phyloP scores from a whole-genome alignment of 2,888 invertebrate species.

The Sinhomidia bicolor region DNA sequence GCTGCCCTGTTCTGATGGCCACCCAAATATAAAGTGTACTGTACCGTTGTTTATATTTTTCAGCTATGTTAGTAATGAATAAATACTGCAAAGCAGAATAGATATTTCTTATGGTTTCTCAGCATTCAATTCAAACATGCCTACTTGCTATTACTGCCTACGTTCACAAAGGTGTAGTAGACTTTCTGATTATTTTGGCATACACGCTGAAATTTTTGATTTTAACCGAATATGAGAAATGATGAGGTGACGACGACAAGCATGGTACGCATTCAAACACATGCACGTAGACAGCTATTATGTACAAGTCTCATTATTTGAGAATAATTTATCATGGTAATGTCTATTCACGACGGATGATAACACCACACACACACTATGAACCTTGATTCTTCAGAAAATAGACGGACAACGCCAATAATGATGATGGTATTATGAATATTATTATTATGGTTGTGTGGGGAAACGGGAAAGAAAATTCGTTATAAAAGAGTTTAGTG shows the following conservation, averaged over 20 bases:
- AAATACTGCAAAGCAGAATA: too few relatives aligned
- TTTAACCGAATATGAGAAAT: not conserved
- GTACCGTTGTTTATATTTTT: not conserved
- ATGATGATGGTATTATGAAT: not conserved
- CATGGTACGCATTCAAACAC: not conserved
- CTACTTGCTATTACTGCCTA: too few relatives aligned
- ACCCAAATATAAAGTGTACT: not conserved
- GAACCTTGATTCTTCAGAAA: not conserved
- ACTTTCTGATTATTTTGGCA: too few relatives aligned
- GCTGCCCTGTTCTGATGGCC: too few relatives aligned
- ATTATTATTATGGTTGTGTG: not conserved
- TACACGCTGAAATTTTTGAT: not conserved
- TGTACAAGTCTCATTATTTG: conserved; percentile 38
- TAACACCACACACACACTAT: not conserved
- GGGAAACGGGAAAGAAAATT: not conserved
- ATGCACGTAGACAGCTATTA: not conserved
- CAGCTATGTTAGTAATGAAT: not conserved
- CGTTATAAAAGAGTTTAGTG: not conserved
- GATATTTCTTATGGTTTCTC: too few relatives aligned
- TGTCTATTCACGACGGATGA: not conserved
- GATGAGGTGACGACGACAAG: not conserved
- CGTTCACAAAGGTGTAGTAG: too few relatives aligned
- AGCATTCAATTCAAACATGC: too few relatives aligned
- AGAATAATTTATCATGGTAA: conserved; percentile 42
- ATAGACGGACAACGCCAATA: not conserved